These are phyloP conservation scores for Drosophila stalkeri DNA, from an alignment of 2,888 invertebrate genomes.

Conservation along the genomic window DNA sequence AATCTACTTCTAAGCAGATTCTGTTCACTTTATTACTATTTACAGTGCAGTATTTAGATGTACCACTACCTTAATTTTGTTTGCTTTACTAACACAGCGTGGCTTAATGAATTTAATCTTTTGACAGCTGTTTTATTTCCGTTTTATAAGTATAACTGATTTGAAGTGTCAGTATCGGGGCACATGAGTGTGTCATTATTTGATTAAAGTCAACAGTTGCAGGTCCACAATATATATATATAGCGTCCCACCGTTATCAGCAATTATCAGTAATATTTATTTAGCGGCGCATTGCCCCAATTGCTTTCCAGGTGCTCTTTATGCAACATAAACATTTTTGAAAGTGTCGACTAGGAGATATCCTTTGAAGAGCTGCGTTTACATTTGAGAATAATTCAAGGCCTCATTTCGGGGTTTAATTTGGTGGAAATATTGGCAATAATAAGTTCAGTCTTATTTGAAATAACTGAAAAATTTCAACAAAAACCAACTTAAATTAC, in stretches of 20 bases:
- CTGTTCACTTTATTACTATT: background rate
- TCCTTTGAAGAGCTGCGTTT: background rate
- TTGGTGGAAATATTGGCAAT: too few relatives aligned
- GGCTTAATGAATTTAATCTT: too few relatives aligned
- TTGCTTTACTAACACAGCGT: too few relatives aligned
- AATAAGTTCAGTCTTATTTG: too few relatives aligned
- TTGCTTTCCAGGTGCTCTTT: background rate
- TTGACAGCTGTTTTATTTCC: conserved; percentile 29
- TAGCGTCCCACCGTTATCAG: background rate
- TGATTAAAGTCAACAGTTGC: conserved; percentile 67
- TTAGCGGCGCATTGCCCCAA: background rate
- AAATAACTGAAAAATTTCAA: too few relatives aligned
- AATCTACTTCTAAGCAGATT: too few relatives aligned
- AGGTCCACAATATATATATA: conserved; percentile 29
- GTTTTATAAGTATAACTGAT: conserved; percentile 13
- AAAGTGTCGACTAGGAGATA: background rate
- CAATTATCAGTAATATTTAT: background rate
- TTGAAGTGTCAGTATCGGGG: conserved; percentile 36
- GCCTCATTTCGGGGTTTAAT: too few relatives aligned
- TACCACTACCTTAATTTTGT: too few relatives aligned
- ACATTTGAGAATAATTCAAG: too few relatives aligned
- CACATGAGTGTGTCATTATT: conserved; percentile 40
- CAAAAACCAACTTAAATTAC: too few relatives aligned
- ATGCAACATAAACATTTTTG: background rate
- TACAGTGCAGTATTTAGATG: background rate